Base-by-base conservation (phyloP, 1,140 invertebrate species). In the Sycophaga agraensis region DNA sequence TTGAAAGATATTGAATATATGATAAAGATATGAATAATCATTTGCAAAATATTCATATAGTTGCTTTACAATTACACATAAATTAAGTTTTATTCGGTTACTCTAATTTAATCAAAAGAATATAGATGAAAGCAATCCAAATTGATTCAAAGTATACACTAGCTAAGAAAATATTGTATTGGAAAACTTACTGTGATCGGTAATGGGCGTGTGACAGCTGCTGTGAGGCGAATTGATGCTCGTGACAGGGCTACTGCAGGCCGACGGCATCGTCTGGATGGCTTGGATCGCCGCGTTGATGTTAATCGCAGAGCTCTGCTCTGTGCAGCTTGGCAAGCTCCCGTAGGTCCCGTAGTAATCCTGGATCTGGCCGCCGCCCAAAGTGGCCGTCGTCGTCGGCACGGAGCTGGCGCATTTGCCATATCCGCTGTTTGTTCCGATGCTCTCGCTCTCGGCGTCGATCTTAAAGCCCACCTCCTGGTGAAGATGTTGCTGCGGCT, bases 331-430 rank as follows among this genome's bases (percentile, higher is more conserved):
- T 0, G 68, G 11, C 0, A 75, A 53, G 0, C 70, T 73, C 0
- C 73, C 76, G 17, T 81, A 81, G 28, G 72, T 71, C 6, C 72
- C 64, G 51, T 80, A 79, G 66, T 79, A 81, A 58, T 81, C 79
- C 53, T 77, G 77, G 12, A 53, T 59, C 12, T 63, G 63, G 42
- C 40, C 65, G 6, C 16, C 45, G 37, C 22, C 31, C 9, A 40
- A 49, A 63, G 65, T 68, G n/a, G n/a, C n/a, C n/a, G n/a, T n/a
- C n/a, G n/a, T n/a, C n/a, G n/a, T n/a, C n/a, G 48, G 43, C 28
- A 35, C 40, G 11, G 43, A 12, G 14, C 40, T 37, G 28, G 11
- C 11, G 24, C 42, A 62, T 24, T 54, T 59, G 22, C 24, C 34
- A 21, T 51, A 59, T 7, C 28, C 68, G 4, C 42, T 51, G 5